Percentiles rank a stretch among this genome's conserved stretches.
Evolutionary conservation across 2,888 invertebrate genomes (phyloP).

Genomic region (Microctonus hyperodae): DNA sequence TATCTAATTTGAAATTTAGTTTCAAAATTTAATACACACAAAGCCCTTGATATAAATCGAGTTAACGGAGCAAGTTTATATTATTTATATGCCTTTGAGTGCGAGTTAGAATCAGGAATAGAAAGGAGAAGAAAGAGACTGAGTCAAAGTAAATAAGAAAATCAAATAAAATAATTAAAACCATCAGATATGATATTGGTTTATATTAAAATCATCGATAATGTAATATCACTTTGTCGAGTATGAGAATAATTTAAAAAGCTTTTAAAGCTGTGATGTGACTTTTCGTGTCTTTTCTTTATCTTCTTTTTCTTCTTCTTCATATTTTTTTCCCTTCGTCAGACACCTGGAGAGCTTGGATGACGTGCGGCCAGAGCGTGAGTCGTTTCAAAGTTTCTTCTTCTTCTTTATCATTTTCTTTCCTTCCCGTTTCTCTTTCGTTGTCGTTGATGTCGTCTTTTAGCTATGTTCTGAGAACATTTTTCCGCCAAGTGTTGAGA

Average conservation of each 20-base stretch:
- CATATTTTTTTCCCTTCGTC: conserved; percentile 5
- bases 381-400: conserved; percentile 35
- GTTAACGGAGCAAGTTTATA: too few species aligned
- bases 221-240: conserved; percentile 27
- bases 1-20: background rate
- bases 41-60: background rate
- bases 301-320: background rate
- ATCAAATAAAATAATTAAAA: too few species aligned
- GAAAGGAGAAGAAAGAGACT: too few species aligned
- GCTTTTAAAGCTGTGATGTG: conserved; percentile 33
- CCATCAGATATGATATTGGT: too few species aligned
- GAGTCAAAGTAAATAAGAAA: too few species aligned
- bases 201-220: conserved; percentile 11
- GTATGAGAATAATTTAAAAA: conserved; percentile 28
- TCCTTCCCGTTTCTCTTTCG: conserved; percentile 14
- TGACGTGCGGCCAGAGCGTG: conserved; percentile 42
- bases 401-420: conserved; percentile 14
- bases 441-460: conserved; percentile 23
- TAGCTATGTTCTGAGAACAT: conserved; percentile 23
- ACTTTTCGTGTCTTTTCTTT: conserved; percentile 18
- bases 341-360: conserved; percentile 29
- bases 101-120: too few species aligned
- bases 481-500: conserved; percentile 31
- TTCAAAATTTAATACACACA: background rate
- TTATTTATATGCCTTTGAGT: too few species aligned